Percentiles rank a stretch among this genome's conserved stretches.
phyloP scores from a whole-genome alignment of 2,888 invertebrate species.

The Coleophora deauratella region DNA sequence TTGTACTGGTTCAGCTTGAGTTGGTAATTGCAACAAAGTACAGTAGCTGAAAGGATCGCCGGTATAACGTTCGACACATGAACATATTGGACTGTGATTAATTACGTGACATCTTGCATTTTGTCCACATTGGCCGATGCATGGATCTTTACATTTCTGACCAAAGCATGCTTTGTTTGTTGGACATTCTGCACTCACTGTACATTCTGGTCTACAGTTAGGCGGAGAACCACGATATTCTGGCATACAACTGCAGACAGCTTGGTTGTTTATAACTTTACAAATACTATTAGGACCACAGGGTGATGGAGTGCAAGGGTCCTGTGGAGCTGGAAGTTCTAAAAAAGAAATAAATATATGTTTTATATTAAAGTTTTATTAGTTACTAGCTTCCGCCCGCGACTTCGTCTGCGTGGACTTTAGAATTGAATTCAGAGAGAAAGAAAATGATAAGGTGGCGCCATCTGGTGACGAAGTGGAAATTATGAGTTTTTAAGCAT shows the following conservation, averaged over 20 bases:
- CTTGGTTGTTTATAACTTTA: constrained; percentile 79
- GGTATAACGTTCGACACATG: constrained; percentile 74
- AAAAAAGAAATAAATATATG: constrained; percentile 20
- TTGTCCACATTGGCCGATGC: constrained; percentile 81
- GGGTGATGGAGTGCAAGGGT: constrained; percentile 84
- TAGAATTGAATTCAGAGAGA: too few species aligned
- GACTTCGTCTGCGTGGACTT: too few species aligned
- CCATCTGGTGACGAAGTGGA: too few species aligned
- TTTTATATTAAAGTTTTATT: background rate
- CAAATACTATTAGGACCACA: constrained; percentile 90
- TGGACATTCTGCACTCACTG: constrained; percentile 81
- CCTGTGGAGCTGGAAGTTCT: constrained; percentile 40
- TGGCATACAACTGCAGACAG: constrained; percentile 80
- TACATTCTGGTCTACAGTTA: constrained; percentile 82
- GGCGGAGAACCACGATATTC: constrained; percentile 79
- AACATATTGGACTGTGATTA: constrained; percentile 82
- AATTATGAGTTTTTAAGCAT: too few species aligned
- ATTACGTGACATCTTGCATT: constrained; percentile 82
- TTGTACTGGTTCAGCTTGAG: constrained; percentile 32
- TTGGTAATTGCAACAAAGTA: constrained; percentile 37
- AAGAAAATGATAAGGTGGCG: too few species aligned
- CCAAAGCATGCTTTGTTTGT: constrained; percentile 78
- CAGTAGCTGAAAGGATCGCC: constrained; percentile 80
- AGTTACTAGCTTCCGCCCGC: too few species aligned
- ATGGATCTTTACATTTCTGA: constrained; percentile 82